These are phyloP conservation scores for Eucriotettix oculatus DNA, from an alignment of 2,888 invertebrate genomes.

Conservation along the genomic window DNA sequence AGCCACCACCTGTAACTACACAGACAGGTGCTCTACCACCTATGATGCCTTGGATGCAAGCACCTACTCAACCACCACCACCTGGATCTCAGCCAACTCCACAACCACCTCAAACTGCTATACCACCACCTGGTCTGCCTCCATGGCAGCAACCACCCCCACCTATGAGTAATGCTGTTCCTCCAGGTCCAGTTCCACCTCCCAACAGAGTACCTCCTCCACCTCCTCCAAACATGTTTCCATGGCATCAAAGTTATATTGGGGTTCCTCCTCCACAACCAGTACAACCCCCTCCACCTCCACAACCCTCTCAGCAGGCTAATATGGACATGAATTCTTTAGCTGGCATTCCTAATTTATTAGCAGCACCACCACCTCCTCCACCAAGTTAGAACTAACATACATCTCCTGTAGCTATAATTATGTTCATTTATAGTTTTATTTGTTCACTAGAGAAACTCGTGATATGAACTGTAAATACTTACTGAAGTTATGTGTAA, in stretches of 20 bases:
- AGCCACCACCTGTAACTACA: slow-evolving; percentile 2
- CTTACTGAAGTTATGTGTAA: no score
- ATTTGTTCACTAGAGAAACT: no score
- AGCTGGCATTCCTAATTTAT: slow-evolving; percentile 31
- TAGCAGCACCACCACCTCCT: slow-evolving; percentile 53
- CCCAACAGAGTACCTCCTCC: slow-evolving; percentile 26
- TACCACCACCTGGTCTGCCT: slow-evolving; percentile 22
- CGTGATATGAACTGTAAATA: no score
- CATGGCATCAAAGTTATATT: slow-evolving; percentile 13
- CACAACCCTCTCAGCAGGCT: slow-evolving; percentile 10
- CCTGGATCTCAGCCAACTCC: slow-evolving; percentile 10
- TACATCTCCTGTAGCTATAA: no score
- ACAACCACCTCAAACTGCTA: slow-evolving; percentile 15
- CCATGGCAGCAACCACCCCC: slow-evolving; percentile 31
- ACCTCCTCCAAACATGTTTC: slow-evolving; percentile 14
- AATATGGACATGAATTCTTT: slow-evolving; percentile 25
- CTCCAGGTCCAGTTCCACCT: slow-evolving; percentile 34
- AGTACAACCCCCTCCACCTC: slow-evolving; percentile 16
- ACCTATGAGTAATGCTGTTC: slow-evolving; percentile 14
- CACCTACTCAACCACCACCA: slow-evolving; percentile 22
- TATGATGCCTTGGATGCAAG: slow-evolving; percentile 16
- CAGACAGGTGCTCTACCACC: slow-evolving; percentile 20
- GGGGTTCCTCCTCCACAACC: slow-evolving; percentile 14
- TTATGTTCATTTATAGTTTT: no score
- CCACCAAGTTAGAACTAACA: slow-evolving; percentile 27